Evolutionary conservation across 2,888 invertebrate genomes (phyloP).

Genomic region (Ennomos erosarius): DNA sequence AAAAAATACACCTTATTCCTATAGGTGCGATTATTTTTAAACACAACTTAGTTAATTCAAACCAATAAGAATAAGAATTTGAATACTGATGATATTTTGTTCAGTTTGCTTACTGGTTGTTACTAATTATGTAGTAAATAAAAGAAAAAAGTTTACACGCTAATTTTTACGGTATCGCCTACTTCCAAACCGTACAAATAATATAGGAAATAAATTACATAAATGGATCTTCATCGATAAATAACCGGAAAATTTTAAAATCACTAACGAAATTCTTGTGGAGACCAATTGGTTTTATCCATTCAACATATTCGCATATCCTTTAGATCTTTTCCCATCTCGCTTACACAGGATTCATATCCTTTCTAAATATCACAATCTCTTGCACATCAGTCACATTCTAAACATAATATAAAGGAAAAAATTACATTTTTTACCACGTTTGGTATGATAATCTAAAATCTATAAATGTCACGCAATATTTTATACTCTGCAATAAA

Average conservation of each 20-base stretch:
- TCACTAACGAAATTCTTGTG: conserved; percentile 4
- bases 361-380: conserved; percentile 74
- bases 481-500: conserved; percentile 9
- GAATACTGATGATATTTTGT: no score
- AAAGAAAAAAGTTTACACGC: no score
- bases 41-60: no score
- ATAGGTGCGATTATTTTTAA: no score
- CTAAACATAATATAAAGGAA: conserved; percentile 26
- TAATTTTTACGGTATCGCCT: no score
- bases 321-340: conserved; percentile 43
- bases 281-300: conserved; percentile 6
- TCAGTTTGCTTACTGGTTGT: no score
- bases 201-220: no score
- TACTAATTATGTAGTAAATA: no score
- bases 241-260: conserved; percentile 6
- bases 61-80: no score
- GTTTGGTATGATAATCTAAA: conserved; percentile 10
- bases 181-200: no score
- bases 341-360: conserved; percentile 44
- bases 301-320: conserved; percentile 26
- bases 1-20: not conserved
- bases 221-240: not conserved
- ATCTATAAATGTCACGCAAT: conserved; percentile 10
- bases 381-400: conserved; percentile 71
- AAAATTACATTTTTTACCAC: conserved; percentile 26